phyloP scores from a whole-genome alignment of 2,113 vertebrate species.

The Panurus biarmicus region DNA sequence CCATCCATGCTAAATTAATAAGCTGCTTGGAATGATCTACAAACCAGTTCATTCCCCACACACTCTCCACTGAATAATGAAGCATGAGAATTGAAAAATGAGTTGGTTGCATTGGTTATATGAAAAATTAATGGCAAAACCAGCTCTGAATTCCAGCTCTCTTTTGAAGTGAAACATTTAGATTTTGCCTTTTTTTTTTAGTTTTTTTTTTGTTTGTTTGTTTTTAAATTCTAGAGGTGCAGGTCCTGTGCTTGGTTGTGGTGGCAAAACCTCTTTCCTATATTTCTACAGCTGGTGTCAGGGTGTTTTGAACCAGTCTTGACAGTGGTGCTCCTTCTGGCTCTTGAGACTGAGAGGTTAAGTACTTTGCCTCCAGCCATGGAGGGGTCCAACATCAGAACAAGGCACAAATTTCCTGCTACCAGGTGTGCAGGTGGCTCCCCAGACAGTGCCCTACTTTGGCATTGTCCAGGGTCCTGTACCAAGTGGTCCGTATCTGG shows the following conservation, averaged over 20 bases:
- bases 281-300: neutral
- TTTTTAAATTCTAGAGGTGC: neutral
- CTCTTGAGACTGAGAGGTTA: neutral
- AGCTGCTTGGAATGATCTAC: constrained; percentile 48
- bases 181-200: neutral
- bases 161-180: constrained; percentile 13
- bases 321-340: neutral
- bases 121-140: constrained; percentile 3
- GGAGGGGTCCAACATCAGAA: neutral
- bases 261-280: neutral
- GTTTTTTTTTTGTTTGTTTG: too few species aligned
- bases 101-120: constrained; percentile 20
- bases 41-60: constrained; percentile 33
- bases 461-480: accelerated
- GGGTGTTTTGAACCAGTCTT: neutral
- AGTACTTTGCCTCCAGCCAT: neutral
- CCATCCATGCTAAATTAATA: constrained; percentile 58
- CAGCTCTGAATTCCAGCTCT: neutral
- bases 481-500: neutral
- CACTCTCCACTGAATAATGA: constrained; percentile 42
- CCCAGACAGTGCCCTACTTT: accelerated
- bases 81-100: constrained; percentile 55
- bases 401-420: neutral
- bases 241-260: neutral
- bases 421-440: accelerated